Evolutionary conservation across 2,797 vertebrate species (phyloP).

Genomic region (Clarias platycephalus): DNA sequence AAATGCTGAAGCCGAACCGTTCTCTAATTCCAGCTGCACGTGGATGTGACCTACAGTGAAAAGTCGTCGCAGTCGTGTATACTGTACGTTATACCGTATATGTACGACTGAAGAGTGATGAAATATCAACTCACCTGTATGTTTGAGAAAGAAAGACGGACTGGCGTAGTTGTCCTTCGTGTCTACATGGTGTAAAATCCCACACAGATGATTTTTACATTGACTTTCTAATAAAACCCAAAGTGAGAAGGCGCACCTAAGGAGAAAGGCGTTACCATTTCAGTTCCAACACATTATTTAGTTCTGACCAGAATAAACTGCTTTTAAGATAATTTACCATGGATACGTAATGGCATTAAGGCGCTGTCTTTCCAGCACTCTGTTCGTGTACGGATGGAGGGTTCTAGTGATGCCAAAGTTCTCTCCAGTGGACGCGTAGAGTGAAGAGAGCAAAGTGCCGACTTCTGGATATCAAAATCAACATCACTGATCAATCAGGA

Average conservation of each 20-base stretch:
- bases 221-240: slow-evolving; percentile 73
- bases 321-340: slow-evolving; percentile 62
- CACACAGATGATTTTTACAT: slow-evolving; percentile 67
- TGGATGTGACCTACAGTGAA: slow-evolving; percentile 70
- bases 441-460: slow-evolving; percentile 66
- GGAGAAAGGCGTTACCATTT: neutral
- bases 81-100: too few species aligned
- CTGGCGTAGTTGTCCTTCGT: slow-evolving; percentile 65
- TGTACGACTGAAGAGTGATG: neutral
- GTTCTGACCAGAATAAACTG: neutral
- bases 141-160: slow-evolving; percentile 70
- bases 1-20: slow-evolving; percentile 66
- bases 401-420: slow-evolving; percentile 74
- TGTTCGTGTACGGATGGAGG: slow-evolving; percentile 58
- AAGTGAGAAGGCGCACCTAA: slow-evolving; percentile 72
- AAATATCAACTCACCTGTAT: slow-evolving; percentile 63
- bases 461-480: slow-evolving; percentile 66
- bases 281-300: neutral
- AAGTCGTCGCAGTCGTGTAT: neutral
- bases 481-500: neutral
- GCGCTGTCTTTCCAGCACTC: slow-evolving; percentile 69
- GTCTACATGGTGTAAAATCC: slow-evolving; percentile 73
- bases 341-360: slow-evolving; percentile 62
- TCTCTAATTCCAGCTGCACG: slow-evolving; percentile 67
- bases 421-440: slow-evolving; percentile 78